Evolutionary conservation across 2,888 invertebrate genomes (phyloP), one percentile per base, ranked within the genome.

Genomic region (Phrixothrix hirtus): DNA sequence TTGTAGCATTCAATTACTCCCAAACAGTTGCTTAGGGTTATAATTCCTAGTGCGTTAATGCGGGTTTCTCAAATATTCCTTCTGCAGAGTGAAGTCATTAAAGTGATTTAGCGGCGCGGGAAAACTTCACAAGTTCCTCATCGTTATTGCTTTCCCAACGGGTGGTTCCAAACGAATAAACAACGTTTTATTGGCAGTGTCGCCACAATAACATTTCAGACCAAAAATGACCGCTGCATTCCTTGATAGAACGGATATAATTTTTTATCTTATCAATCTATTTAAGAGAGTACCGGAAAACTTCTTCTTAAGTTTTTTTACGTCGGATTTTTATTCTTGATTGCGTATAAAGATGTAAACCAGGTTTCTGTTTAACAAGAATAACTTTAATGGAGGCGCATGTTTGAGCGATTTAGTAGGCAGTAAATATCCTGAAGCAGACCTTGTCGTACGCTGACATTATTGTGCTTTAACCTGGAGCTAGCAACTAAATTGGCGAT

Each of bases 21-120:
- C 52, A 36, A 52, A 52, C 45, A 52, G 52, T 47, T 46, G 41
- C 52, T 47, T 30, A 30, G 46, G 51, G 41, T 41, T 52, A 36
- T 41, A 47, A 42, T 52, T 52, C 26, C 37, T 52, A 41, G 46
- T 47, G 46, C 46, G 48, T 41, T 48, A 48, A 41, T 48, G 48
- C 27, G 52, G 35, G 17, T 52, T 51, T 47, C 52, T 52, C 46
- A 42, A 52, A 52, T 46, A 47, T 47, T 52, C 52, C 42, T 46
- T 52, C 42, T 35, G 36, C 36, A 37, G 56, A 64, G 61, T 62
- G 62, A 64, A 66, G 62, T 67, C 67, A 67, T 67, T 67, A 65
- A 63, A 63, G 61, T 64, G 65, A 66, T 65, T 62, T 66, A 65
- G 61, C 58, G 60, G 57, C 61, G 61, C 55, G 51, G 51, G 51